Base-by-base conservation (phyloP, 2,888 invertebrate genomes). In the Emmelina monodactyla region DNA sequence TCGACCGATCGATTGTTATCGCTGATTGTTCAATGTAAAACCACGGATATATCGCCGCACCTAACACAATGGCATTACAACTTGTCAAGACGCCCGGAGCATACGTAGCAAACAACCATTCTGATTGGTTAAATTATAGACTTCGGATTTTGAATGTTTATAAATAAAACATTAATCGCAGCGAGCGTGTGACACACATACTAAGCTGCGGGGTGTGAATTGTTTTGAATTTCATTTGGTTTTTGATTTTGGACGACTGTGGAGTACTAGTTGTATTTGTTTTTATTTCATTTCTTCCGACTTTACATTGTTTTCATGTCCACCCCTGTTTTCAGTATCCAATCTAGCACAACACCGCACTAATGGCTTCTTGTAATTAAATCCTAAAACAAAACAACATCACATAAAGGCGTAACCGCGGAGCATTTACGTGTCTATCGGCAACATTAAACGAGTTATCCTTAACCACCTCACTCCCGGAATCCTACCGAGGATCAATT, bases 401-500 rank as follows among this genome's bases (percentile, higher is more conserved):
- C 3, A 25, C 9, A 25, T 25, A 25, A 25, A n/a, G 3, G 25
- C 25, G 9, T 4, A 9, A 25, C 9, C 25, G 25, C n/a, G 9
- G 37, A 37, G 43, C 42, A 44, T 44, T 22, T 25, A 25, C 25
- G 36, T 28, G 33, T 10, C 35, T 19, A 25, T 25, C 25, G 11
- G 25, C n/a, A 9, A 25, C 25, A 25, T 25, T 25, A 25, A 25
- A 25, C 25, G 11, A 25, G 25, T 25, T 25, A 41, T 44, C 44
- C 49, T 45, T 47, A 51, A 53, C 49, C 45, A 41, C 46, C 39
- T 43, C 38, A 45, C 38, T 43, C 43, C 41, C 42, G 43, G 46
- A 50, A 48, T 46, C 47, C 44, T 44, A 42, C 37, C 42, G 53
- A 45, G 50, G 52, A 53, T 52, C 25, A 69, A 73, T 75, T 70